These are phyloP conservation scores for Dromiciops gliroides DNA, from an alignment of 2,113 vertebrate genomes.

Conservation along the genomic window DNA sequence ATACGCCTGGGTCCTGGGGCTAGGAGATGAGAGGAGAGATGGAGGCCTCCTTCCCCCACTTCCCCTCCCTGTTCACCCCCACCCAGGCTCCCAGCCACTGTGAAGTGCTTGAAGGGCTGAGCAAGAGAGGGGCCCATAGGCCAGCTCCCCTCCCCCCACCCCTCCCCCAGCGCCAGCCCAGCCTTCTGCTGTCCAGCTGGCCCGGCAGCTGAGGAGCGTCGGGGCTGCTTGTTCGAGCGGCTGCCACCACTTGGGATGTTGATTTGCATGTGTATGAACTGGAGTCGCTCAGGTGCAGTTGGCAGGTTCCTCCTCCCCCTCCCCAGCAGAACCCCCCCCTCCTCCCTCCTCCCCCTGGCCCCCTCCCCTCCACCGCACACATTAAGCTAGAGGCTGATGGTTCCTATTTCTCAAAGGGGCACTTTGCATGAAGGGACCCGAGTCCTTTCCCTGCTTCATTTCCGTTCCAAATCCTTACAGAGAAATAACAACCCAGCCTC, in stretches of 20 bases:
- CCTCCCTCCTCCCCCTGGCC: fast-evolving
- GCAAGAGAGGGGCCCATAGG: background rate
- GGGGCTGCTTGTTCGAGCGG: background rate
- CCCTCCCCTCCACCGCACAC: background rate
- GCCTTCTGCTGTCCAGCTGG: background rate
- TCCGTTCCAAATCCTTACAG: background rate
- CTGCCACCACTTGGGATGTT: slow-evolving; percentile 11
- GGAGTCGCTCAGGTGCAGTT: background rate
- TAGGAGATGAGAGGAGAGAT: background rate
- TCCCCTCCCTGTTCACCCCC: too few species aligned
- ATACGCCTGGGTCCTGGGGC: background rate
- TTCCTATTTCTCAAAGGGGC: background rate
- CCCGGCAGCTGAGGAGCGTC: background rate
- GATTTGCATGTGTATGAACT: background rate
- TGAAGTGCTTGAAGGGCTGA: background rate
- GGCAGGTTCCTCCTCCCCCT: background rate
- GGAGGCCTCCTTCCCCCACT: background rate
- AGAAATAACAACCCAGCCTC: background rate
- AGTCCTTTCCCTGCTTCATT: background rate
- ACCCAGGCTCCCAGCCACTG: too few species aligned
- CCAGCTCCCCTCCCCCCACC: background rate
- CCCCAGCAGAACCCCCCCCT: background rate
- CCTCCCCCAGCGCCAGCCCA: background rate
- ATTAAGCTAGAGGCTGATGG: background rate
- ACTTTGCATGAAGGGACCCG: background rate